Evolutionary conservation across 2,888 invertebrate genomes (phyloP).

Genomic region (Dicranocentrus wangi): DNA sequence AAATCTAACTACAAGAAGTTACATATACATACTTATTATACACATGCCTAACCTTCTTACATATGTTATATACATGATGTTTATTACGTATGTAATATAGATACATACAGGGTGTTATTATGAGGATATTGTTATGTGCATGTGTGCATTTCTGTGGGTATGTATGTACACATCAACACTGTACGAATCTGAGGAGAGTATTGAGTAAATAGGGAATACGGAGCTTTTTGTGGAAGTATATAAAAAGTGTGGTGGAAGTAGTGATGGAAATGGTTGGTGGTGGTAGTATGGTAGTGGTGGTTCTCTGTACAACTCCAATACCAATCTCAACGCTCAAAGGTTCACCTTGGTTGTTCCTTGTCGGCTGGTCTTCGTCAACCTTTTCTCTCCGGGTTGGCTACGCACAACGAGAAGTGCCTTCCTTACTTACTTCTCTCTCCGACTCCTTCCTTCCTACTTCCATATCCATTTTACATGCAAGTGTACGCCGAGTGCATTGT

Average conservation of each 20-base stretch:
- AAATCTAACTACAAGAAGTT: too few species aligned
- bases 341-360: constrained; percentile 58
- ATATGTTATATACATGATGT: too few species aligned
- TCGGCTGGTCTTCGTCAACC: constrained; percentile 60
- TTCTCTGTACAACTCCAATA: constrained; percentile 43
- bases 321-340: constrained; percentile 53
- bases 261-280: constrained; percentile 57
- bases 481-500: constrained; percentile 26
- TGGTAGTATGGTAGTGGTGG: constrained; percentile 49
- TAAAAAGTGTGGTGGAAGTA: constrained; percentile 15
- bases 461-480: not conserved
- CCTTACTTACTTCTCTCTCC: constrained; percentile 55
- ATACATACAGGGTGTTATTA: constrained; percentile 5
- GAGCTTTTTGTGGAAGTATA: constrained; percentile 13
- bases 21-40: too few species aligned
- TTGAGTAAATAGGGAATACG: constrained; percentile 34
- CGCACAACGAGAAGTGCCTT: constrained; percentile 57
- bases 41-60: too few species aligned
- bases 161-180: constrained; percentile 38
- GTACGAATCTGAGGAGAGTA: constrained; percentile 35
- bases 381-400: constrained; percentile 62
- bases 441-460: constrained; percentile 59
- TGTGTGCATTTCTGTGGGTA: not conserved
- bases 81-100: not conserved
- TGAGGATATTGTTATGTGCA: constrained; percentile 6